phyloP scores from a whole-genome alignment of 2,113 vertebrate species.

The Haplochromis burtoni region DNA sequence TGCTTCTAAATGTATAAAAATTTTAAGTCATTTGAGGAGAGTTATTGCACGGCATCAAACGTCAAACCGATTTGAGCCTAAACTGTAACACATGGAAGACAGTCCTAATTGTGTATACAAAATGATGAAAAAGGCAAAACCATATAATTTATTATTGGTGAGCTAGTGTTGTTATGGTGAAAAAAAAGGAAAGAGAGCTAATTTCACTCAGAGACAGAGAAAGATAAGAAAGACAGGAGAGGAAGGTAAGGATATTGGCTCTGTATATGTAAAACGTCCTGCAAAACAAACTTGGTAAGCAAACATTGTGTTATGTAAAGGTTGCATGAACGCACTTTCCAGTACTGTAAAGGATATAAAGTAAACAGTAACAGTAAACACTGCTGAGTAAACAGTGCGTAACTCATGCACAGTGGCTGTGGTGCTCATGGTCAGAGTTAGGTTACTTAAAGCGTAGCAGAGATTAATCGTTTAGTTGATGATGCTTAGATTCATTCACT shows the following conservation, averaged over 20 bases:
- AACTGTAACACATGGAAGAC: neutral
- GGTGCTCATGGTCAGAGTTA: neutral
- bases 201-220: neutral
- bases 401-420: fast-evolving
- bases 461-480: neutral
- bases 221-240: neutral
- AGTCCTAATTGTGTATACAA: neutral
- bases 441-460: neutral
- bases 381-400: neutral
- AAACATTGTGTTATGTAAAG: neutral
- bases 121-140: neutral
- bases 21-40: neutral
- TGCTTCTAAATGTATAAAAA: neutral
- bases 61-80: neutral
- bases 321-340: neutral
- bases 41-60: neutral
- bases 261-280: neutral
- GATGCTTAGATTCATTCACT: neutral
- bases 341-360: neutral
- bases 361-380: neutral
- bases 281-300: neutral
- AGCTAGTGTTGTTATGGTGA: neutral
- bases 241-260: neutral
- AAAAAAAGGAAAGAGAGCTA: neutral
- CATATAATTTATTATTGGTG: neutral